Evolutionary conservation across 2,797 vertebrate genomes (phyloP).

Genomic region (Okamejei kenojei): DNA sequence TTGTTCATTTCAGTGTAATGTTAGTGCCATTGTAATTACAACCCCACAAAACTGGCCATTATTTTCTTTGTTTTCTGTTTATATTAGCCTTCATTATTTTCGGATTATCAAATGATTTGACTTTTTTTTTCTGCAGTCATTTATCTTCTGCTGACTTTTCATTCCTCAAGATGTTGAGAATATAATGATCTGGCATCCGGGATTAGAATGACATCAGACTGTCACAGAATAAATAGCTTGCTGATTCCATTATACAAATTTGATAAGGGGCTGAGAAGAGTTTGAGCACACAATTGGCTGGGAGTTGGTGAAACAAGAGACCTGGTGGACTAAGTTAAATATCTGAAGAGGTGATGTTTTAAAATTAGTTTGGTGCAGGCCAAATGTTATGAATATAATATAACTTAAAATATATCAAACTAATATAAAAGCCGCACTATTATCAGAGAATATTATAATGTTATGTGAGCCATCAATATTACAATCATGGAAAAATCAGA

Average conservation of each 20-base stretch:
- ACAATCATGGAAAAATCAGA: neutral
- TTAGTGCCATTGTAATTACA: too few species aligned
- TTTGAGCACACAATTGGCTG: neutral
- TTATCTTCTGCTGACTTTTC: neutral
- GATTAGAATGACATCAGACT: neutral
- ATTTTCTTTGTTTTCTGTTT: neutral
- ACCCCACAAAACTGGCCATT: neutral
- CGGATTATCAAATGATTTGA: neutral
- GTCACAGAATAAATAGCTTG: neutral
- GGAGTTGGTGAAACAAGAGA: neutral
- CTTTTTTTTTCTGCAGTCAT: neutral
- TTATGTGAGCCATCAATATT: neutral
- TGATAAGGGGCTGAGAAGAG: neutral
- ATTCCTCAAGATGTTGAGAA: neutral
- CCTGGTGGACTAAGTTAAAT: neutral
- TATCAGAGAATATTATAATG: neutral
- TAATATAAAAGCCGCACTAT: neutral
- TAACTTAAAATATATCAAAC: neutral
- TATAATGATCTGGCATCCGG: neutral
- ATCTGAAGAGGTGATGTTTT: neutral
- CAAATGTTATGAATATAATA: neutral
- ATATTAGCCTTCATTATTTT: neutral
- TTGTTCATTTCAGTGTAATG: too few species aligned
- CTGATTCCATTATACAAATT: neutral
- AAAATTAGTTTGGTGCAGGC: neutral